These are phyloP conservation scores for Tetraodon nigroviridis DNA, from an alignment of 2,113 vertebrate genomes.

Conservation along the genomic window DNA sequence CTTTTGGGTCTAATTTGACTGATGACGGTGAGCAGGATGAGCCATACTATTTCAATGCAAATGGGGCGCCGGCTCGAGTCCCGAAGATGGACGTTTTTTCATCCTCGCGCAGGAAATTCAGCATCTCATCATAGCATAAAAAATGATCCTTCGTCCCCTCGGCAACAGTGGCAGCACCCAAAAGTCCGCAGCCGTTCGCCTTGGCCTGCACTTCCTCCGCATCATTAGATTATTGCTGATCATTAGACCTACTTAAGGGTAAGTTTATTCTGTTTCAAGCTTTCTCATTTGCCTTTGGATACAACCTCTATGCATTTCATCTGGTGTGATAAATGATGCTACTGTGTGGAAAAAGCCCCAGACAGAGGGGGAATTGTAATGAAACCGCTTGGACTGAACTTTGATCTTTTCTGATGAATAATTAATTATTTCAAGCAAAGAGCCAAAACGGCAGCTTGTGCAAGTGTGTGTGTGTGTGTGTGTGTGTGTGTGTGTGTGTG, in stretches of 20 bases:
- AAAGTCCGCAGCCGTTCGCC: neutral
- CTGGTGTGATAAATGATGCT: slow-evolving; percentile 31
- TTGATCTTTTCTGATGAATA: slow-evolving; percentile 30
- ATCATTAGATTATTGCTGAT: slow-evolving; percentile 30
- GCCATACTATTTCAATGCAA: neutral
- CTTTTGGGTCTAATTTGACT: neutral
- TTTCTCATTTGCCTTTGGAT: slow-evolving; percentile 3
- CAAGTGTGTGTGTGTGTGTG: neutral
- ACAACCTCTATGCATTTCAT: slow-evolving; percentile 7
- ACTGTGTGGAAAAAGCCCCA: slow-evolving; percentile 28
- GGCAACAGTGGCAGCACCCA: slow-evolving; percentile 7
- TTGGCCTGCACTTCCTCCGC: slow-evolving; percentile 5
- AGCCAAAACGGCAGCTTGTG: slow-evolving; percentile 3
- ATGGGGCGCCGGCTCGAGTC: slow-evolving; percentile 2
- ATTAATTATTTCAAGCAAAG: slow-evolving; percentile 38
- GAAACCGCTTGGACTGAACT: too few species aligned
- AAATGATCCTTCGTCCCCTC: slow-evolving; percentile 11
- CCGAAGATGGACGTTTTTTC: slow-evolving; percentile 5
- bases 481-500: neutral
- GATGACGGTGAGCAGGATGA: neutral
- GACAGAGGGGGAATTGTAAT: slow-evolving; percentile 19
- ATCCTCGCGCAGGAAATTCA: slow-evolving; percentile 4
- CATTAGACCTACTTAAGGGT: slow-evolving; percentile 10
- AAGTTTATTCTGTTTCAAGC: slow-evolving; percentile 14
- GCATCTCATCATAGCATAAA: slow-evolving; percentile 16